These are phyloP conservation scores for Drosophila jambulina DNA, from an alignment of 1,140 invertebrate genomes.

Conservation along the genomic window DNA sequence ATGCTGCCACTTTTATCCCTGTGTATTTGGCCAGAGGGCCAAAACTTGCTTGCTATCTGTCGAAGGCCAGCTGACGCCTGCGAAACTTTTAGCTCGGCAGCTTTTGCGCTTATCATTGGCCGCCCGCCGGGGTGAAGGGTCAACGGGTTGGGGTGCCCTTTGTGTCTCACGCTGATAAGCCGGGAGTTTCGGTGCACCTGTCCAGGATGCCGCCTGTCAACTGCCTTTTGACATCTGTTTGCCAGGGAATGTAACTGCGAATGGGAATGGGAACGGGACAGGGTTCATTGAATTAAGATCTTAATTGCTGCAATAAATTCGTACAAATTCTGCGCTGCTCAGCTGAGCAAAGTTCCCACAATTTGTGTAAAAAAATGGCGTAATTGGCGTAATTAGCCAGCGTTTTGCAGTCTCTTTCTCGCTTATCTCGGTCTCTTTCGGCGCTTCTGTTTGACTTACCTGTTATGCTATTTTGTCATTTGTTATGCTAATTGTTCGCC, in stretches of 20 bases:
- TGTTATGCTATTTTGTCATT: conserved; percentile 51
- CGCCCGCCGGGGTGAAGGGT: conserved; percentile 28
- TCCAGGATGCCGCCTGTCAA: conserved; percentile 30
- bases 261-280: conserved; percentile 3
- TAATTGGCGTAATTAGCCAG: conserved; percentile 78
- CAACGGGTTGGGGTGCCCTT: conserved; percentile 11
- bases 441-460: conserved; percentile 40
- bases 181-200: conserved; percentile 37
- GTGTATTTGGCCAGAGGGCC: not conserved
- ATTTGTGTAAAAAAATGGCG: conserved; percentile 60
- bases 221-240: conserved; percentile 32
- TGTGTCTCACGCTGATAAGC: conserved; percentile 52
- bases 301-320: conserved; percentile 81
- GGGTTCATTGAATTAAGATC: conserved; percentile 74
- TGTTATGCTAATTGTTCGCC: conserved; percentile 67
- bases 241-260: conserved; percentile 3
- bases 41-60: conserved; percentile 29
- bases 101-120: conserved; percentile 37
- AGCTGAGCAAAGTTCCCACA: conserved; percentile 74
- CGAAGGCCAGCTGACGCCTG: conserved; percentile 27
- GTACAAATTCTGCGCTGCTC: conserved; percentile 58
- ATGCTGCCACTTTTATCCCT: not conserved
- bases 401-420: conserved; percentile 47
- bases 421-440: conserved; percentile 21
- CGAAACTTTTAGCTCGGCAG: conserved; percentile 36